Percentiles rank a stretch among this genome's conserved stretches.
phyloP scores from a whole-genome alignment of 2,113 vertebrate species.

The Nibea coibor region DNA sequence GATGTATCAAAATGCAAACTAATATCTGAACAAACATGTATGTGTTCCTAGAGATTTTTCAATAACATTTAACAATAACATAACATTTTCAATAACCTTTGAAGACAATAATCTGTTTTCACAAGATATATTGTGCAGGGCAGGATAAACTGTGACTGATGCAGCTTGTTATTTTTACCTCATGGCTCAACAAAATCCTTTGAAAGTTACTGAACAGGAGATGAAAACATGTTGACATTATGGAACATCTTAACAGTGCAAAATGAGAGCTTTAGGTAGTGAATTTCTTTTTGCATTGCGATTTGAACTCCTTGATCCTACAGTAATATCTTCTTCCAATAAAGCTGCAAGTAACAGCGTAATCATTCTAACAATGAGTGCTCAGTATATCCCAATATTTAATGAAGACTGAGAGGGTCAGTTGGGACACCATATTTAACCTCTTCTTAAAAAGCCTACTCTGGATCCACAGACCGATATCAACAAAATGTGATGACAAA shows the following conservation, averaged over 20 bases:
- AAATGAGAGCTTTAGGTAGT: neutral
- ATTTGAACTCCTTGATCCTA: neutral
- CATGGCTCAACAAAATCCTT: too few species aligned
- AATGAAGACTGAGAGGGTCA: neutral
- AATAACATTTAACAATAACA: too few species aligned
- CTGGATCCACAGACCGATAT: too few species aligned
- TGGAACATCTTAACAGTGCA: neutral
- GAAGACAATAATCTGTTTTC: neutral
- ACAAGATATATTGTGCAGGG: neutral
- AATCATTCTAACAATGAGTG: neutral
- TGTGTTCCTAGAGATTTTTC: too few species aligned
- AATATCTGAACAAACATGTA: too few species aligned
- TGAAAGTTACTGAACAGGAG: neutral
- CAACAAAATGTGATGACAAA: too few species aligned
- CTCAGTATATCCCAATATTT: neutral
- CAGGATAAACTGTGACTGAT: neutral
- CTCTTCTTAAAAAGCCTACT: too few species aligned
- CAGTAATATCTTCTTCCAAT: neutral
- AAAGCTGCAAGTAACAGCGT: neutral
- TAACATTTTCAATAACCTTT: too few species aligned
- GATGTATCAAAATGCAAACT: too few species aligned
- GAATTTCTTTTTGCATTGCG: neutral
- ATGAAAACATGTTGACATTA: neutral
- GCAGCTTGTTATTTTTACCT: too few species aligned
- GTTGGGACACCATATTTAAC: neutral